phyloP scores from a whole-genome alignment of 2,113 vertebrate genomes.

The Podocnemis expansa region DNA sequence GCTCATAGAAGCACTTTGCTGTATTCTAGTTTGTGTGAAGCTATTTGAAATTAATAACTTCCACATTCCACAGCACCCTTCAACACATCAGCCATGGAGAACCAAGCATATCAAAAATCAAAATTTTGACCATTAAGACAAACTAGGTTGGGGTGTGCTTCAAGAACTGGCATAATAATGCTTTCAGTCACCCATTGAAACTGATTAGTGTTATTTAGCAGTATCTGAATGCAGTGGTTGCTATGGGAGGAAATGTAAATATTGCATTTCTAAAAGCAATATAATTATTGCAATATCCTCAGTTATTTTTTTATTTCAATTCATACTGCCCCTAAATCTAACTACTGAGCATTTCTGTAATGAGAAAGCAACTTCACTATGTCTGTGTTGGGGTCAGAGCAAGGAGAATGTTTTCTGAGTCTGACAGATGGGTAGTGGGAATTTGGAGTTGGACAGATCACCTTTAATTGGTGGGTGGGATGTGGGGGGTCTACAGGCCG shows the following conservation, averaged over 20 bases:
- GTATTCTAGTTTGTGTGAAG: neutral
- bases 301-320: neutral
- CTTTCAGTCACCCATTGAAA: neutral
- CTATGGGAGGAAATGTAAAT: neutral
- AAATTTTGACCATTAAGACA: neutral
- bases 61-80: neutral
- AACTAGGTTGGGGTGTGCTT: neutral
- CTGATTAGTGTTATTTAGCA: neutral
- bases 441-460: neutral
- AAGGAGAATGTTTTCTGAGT: neutral
- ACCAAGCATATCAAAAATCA: neutral
- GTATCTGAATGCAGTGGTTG: neutral
- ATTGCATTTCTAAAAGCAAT: neutral
- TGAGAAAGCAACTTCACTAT: rapidly evolving
- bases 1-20: neutral
- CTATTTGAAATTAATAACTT: neutral
- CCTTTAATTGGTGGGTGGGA: neutral
- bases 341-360: neutral
- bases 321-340: neutral
- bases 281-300: neutral
- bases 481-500: neutral
- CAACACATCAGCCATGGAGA: neutral
- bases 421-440: neutral
- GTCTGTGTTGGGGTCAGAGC: neutral
- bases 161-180: neutral